A percentile compares a stretch with the other conserved stretches of the same genome.
phyloP scores from a whole-genome alignment of 2,797 vertebrate genomes.

The Enteromius argenteus region DNA sequence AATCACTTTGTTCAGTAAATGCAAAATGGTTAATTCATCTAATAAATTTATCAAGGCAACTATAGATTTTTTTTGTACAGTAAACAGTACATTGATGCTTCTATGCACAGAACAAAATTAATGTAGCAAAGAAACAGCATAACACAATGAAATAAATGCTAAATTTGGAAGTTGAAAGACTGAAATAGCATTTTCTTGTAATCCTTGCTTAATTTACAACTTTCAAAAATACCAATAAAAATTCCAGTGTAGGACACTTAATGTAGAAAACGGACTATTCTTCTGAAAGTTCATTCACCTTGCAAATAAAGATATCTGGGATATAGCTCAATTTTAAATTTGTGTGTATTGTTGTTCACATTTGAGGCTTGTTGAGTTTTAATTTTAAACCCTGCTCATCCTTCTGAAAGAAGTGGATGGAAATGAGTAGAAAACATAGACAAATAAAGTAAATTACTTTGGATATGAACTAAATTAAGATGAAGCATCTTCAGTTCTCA shows the following conservation, averaged over 20 bases:
- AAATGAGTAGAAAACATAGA: not conserved
- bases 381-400: not conserved
- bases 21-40: not conserved
- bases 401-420: not conserved
- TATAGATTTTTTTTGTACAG: not conserved
- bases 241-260: not conserved
- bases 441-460: constrained; percentile 24
- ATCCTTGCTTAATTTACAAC: not conserved
- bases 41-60: not conserved
- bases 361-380: not conserved
- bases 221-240: too few species aligned
- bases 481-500: constrained; percentile 11
- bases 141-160: not conserved
- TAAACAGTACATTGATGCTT: not conserved
- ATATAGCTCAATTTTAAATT: not conserved
- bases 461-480: constrained; percentile 36
- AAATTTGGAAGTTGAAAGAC: not conserved
- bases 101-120: not conserved
- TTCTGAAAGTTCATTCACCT: not conserved
- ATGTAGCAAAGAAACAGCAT: not conserved
- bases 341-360: not conserved
- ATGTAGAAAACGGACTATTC: not conserved
- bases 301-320: not conserved
- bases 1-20: not conserved
- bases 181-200: not conserved